Evolutionary conservation across 2,888 invertebrate species (phyloP), one percentile per base, ranked within the genome.

Genomic region (Hemistola chrysoprasaria): DNA sequence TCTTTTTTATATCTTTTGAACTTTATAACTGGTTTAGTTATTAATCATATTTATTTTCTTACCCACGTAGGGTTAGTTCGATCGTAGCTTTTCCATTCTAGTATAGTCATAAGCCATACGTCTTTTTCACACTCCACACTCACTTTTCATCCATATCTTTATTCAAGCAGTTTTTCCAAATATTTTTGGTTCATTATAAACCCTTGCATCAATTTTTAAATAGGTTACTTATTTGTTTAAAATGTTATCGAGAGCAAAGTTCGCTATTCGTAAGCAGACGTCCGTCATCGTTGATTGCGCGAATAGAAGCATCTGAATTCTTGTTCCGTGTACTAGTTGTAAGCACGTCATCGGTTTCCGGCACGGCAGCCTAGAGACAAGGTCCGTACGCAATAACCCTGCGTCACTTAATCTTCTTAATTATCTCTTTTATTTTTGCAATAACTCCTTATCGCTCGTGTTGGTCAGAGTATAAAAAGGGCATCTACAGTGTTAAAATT

Each of bases 301-400:
- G 53, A 51, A 52, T 55, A 62, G 65, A 56, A 62, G 66, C 60
- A 56, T 62, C 62, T 59, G 53, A 60, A 66, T 69, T 65, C 61
- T 58, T 51, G 54, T 67, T 66, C 68, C 61, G 65, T 66, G 53
- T 61, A 30, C 50, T 59, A n/a, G n/a, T n/a, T n/a, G n/a, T n/a
- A 44, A 41, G 55, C 55, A 57, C 70, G 69, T 72, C 68, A 67
- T 38, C 54, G 53, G 61, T 64, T 75, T 73, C 72, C 74, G 74
- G 68, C 60, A 22, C 36, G 36, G 36, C 23, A 26, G 39, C 33
- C 22, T 49, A 31, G 47, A 56, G 35, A 44, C 65, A 62, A 70
- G 66, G 65, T 60, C 54, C 52, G 31, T 45, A 50, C 50, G 56
- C 59, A 56, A 41, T 38, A 22, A n/a, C n/a, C n/a, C n/a, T 11